Percentiles rank a stretch among this genome's conserved stretches.
phyloP scores from a whole-genome alignment of 2,113 vertebrate species.

The Lophochroa leadbeateri region DNA sequence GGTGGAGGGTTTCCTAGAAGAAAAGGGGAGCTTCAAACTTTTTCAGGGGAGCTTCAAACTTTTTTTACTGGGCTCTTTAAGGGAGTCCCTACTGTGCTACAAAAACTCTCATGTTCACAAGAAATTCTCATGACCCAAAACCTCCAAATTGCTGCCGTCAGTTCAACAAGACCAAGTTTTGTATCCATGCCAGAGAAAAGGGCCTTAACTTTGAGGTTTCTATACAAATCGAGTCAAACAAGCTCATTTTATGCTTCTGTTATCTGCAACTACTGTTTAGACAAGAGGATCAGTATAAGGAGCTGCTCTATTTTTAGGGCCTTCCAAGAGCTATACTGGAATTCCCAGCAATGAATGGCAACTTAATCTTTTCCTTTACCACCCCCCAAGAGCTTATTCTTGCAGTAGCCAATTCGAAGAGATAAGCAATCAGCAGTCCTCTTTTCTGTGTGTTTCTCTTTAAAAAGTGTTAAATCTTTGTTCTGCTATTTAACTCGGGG shows the following conservation, averaged over 20 bases:
- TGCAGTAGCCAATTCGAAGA: not conserved
- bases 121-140: not conserved
- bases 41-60: not conserved
- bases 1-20: not conserved
- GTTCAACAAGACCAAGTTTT: not conserved
- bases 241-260: not conserved
- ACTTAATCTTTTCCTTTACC: not conserved
- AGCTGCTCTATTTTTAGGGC: not conserved
- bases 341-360: not conserved
- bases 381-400: not conserved
- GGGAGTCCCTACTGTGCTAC: not conserved
- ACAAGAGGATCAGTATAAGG: not conserved
- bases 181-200: not conserved
- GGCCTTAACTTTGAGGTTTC: not conserved
- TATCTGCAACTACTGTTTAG: not conserved
- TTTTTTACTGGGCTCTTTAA: not conserved
- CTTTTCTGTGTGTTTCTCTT: not conserved
- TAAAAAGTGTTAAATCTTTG: not conserved
- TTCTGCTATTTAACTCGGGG: not conserved
- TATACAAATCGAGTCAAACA: not conserved
- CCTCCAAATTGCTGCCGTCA: not conserved
- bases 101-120: not conserved
- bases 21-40: not conserved
- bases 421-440: not conserved
- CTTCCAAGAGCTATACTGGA: not conserved